Percentiles rank a stretch among this genome's conserved stretches.
Conservation (phyloP, 35 echinoderm and acorn worm species). For the Heliocidaris erythrogramma region DNA sequence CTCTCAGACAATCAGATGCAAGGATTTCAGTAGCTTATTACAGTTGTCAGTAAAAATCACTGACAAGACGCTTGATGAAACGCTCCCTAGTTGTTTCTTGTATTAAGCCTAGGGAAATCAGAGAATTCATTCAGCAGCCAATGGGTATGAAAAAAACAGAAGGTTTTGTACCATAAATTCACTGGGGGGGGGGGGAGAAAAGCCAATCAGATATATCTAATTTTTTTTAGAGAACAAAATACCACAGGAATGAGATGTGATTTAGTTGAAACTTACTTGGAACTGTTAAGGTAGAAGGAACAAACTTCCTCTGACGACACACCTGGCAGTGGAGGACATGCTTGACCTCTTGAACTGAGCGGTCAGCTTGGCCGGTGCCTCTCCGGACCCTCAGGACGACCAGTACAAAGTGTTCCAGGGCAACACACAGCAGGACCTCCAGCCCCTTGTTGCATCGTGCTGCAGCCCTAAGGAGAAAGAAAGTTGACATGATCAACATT, state of each 20-base stretch:
- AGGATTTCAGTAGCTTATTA: too few species aligned
- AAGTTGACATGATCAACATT: not conserved
- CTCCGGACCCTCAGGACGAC: conserved; percentile 56
- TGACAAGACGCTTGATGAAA: too few species aligned
- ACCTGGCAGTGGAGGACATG: conserved; percentile 61
- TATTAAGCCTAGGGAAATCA: not conserved
- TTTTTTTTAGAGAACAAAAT: not conserved
- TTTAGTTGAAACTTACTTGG: conserved; percentile 40
- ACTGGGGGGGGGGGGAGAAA: not conserved
- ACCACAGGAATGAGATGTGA: not conserved
- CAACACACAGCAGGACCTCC: conserved; percentile 55
- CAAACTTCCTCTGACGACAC: conserved; percentile 50
- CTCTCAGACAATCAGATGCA: too few species aligned
- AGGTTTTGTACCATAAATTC: not conserved
- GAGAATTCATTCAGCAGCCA: not conserved
- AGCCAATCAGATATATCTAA: not conserved
- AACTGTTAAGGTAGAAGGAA: conserved; percentile 38
- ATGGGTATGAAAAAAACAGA: not conserved
- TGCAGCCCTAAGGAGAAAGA: conserved; percentile 48
- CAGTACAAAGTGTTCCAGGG: conserved; percentile 68
- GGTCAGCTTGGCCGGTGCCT: conserved; percentile 57
- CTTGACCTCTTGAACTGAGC: conserved; percentile 45
- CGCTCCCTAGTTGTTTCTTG: too few species aligned
- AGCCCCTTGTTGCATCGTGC: conserved; percentile 68
- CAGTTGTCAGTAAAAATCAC: too few species aligned